phyloP scores from a whole-genome alignment of 2,888 invertebrate genomes.

The Machimus rusticus region DNA sequence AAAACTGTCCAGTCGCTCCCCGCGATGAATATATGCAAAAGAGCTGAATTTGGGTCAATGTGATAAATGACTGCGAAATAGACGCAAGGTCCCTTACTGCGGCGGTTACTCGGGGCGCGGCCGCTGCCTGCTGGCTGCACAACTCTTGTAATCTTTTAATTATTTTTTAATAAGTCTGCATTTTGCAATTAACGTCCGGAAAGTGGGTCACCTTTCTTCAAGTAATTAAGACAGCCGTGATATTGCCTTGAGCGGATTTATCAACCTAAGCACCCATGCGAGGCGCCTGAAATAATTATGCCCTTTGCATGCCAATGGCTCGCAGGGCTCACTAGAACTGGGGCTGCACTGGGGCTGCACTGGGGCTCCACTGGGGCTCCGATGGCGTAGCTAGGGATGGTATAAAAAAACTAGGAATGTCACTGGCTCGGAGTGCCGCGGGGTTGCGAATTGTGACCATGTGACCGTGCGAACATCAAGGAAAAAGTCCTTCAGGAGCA shows the following conservation, averaged over 20 bases:
- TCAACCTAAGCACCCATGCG: neutral
- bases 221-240: neutral
- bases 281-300: neutral
- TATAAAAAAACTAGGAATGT: neutral
- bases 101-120: neutral
- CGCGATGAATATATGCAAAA: neutral
- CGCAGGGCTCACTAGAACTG: neutral
- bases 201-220: neutral
- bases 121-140: neutral
- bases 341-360: neutral
- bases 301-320: neutral
- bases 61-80: neutral
- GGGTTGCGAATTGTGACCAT: neutral
- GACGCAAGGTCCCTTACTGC: neutral
- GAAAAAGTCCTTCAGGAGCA: neutral
- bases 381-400: neutral
- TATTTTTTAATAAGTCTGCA: neutral
- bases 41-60: neutral
- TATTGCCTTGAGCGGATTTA: neutral
- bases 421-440: neutral
- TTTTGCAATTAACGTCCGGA: neutral
- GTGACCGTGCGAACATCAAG: neutral
- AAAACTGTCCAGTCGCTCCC: neutral
- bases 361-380: neutral
- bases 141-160: conserved; percentile 16